Conservation (phyloP, 1,140 invertebrate genomes). For the Melipona quadrifasciata region DNA sequence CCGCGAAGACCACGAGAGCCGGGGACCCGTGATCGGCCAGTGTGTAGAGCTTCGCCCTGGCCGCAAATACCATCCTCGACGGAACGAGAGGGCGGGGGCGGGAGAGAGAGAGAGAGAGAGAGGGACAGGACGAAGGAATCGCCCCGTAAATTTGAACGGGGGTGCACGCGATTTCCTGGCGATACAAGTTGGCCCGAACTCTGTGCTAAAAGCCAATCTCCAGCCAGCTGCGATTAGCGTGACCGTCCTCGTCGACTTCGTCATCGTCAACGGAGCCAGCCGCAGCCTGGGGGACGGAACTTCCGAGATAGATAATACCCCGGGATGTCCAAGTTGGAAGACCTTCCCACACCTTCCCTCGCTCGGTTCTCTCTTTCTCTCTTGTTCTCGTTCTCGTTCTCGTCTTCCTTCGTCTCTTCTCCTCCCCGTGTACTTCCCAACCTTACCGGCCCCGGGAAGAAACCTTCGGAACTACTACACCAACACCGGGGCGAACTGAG, state of each 20-base stretch:
- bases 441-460: not conserved
- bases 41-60: not conserved
- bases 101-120: too few relatives aligned
- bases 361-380: not conserved
- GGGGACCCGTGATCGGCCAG: not conserved
- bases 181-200: constrained; percentile 60
- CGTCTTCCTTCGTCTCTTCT: not conserved
- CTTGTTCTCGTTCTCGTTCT: too few relatives aligned
- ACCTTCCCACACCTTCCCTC: constrained; percentile 6
- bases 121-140: not conserved
- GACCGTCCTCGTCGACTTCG: constrained; percentile 58
- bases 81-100: too few relatives aligned
- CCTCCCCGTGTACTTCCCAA: not conserved
- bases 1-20: not conserved
- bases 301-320: constrained; percentile 73
- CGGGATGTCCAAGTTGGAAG: constrained; percentile 69
- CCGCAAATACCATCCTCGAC: constrained; percentile 12
- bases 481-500: not conserved
- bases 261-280: constrained; percentile 40
- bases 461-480: constrained; percentile 26
- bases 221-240: constrained; percentile 71
- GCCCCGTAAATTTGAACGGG: constrained; percentile 29
- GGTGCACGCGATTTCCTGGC: constrained; percentile 45
- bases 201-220: constrained; percentile 70
- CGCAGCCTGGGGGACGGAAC: constrained; percentile 59